Conservation (phyloP, 1,140 invertebrate genomes). For the Anastatus disparis region DNA sequence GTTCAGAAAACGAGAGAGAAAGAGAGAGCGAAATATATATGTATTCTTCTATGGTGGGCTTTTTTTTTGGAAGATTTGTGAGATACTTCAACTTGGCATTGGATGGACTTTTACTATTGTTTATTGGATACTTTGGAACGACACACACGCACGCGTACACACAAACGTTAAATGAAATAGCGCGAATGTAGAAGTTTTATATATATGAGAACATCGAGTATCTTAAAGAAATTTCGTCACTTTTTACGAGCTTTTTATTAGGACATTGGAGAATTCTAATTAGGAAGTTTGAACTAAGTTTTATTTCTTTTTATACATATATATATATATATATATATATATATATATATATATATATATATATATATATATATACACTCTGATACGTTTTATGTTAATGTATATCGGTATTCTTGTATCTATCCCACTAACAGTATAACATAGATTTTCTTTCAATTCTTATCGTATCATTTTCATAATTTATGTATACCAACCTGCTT, state of each 20-base stretch:
- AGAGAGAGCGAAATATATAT: not conserved
- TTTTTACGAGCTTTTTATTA: conserved; percentile 25
- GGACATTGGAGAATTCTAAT: not conserved
- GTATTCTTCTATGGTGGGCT: conserved; percentile 8
- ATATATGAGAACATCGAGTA: too few species aligned
- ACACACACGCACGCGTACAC: too few species aligned
- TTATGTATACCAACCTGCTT: not conserved
- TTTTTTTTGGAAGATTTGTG: conserved; percentile 16
- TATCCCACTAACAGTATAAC: not conserved
- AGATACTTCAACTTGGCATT: not conserved
- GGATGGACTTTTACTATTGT: conserved; percentile 27
- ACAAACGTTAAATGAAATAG: too few species aligned
- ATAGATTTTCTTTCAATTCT: conserved; percentile 19
- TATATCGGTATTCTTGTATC: conserved; percentile 5
- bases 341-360: too few species aligned
- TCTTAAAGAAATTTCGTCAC: conserved; percentile 17
- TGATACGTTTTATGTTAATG: not conserved
- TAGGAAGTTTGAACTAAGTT: not conserved
- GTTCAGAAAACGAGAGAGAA: too few species aligned
- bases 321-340: too few species aligned
- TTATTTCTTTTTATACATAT: not conserved
- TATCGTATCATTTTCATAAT: conserved; percentile 1
- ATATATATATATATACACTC: too few species aligned
- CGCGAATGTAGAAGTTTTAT: not conserved
- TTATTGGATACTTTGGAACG: not conserved